Conservation (phyloP, 1,140 invertebrate genomes). For the Drosophila trapezifrons region DNA sequence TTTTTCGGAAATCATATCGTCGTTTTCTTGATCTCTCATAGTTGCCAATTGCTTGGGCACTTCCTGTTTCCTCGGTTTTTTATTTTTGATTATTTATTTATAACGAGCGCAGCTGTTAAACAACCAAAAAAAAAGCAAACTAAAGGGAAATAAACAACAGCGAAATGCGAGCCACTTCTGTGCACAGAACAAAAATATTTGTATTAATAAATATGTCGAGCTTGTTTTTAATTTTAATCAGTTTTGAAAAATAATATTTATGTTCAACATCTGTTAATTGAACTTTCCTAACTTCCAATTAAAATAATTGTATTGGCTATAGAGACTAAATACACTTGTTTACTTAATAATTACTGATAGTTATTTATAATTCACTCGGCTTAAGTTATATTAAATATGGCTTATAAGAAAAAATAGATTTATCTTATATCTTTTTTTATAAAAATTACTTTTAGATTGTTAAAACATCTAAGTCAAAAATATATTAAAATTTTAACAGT, state of each 20-base stretch:
- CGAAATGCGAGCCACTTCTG: conserved; percentile 16
- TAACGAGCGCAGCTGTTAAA: conserved; percentile 67
- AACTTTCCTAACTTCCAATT: background rate
- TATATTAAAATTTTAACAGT: background rate
- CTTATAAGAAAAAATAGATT: too few relatives aligned
- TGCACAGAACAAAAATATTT: conserved; percentile 4
- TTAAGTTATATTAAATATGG: too few relatives aligned
- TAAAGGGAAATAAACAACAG: conserved; percentile 24
- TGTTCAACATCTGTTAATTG: too few relatives aligned
- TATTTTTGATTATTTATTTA: conserved; percentile 72
- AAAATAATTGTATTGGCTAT: background rate
- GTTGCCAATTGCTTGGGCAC: conserved; percentile 26
- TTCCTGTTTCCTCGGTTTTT: conserved; percentile 49
- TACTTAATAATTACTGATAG: background rate
- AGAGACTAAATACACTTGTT: too few relatives aligned
- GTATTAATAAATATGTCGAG: background rate
- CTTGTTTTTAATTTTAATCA: too few relatives aligned
- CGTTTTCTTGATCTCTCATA: conserved; percentile 8
- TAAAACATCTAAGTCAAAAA: background rate
- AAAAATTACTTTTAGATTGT: background rate
- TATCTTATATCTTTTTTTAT: too few relatives aligned
- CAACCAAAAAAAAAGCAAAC: conserved; percentile 25
- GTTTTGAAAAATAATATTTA: too few relatives aligned
- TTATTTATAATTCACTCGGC: background rate
- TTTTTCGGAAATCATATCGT: background rate